These are phyloP conservation scores for Poeciliopsis gracilis DNA, from an alignment of 2,797 vertebrate species.

Conservation along the genomic window DNA sequence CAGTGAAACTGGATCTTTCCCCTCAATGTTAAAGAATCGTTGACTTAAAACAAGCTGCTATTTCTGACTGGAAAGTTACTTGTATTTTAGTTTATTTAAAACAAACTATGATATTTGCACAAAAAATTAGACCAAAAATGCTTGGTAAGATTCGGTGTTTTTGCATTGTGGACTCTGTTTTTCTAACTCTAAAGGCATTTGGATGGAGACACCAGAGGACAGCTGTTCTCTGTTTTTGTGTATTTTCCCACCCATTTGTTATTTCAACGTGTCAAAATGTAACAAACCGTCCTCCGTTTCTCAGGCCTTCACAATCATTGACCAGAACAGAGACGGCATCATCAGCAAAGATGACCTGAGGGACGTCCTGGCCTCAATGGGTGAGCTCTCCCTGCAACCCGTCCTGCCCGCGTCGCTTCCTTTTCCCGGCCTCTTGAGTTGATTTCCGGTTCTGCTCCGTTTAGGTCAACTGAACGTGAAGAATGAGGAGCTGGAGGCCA, in stretches of 20 bases:
- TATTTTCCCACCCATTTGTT: background rate
- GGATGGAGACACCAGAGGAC: background rate
- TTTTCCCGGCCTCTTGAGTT: background rate
- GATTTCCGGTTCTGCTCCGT: background rate
- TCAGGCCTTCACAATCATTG: constrained; percentile 95
- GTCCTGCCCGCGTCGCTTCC: background rate
- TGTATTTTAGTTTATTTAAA: no score
- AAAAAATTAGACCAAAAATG: no score
- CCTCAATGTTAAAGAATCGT: no score
- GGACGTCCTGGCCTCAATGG: constrained; percentile 92
- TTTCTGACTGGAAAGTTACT: no score
- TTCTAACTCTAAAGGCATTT: background rate
- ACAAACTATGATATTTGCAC: no score
- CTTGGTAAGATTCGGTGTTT: no score
- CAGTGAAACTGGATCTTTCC: no score
- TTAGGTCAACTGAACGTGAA: constrained; percentile 89
- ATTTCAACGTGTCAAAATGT: background rate
- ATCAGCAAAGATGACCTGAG: constrained; percentile 93
- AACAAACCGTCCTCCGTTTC: background rate
- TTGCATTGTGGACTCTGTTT: background rate
- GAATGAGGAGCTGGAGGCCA: constrained; percentile 93
- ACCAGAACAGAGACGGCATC: constrained; percentile 96
- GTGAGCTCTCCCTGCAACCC: constrained; percentile 30
- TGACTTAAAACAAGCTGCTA: no score
- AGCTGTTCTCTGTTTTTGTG: background rate